phyloP scores from a whole-genome alignment of 2,888 invertebrate species.

The Mylabris sibirica region DNA sequence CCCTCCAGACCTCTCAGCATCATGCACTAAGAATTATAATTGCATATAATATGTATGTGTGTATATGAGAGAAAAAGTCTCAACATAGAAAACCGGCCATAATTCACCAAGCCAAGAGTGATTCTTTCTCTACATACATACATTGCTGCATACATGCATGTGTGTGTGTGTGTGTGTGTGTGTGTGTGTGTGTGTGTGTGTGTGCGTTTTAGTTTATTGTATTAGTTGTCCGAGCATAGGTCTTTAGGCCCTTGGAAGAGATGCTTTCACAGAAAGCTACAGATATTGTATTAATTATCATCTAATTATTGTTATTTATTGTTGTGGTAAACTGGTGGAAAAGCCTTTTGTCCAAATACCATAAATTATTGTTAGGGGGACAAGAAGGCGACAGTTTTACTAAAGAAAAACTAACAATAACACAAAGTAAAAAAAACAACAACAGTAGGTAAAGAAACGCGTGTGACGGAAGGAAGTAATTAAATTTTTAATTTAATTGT shows the following conservation, averaged over 20 bases:
- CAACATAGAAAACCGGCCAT: slow-evolving; percentile 47
- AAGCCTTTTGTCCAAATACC: slow-evolving; percentile 35
- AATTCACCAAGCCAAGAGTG: slow-evolving; percentile 47
- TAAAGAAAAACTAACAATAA: slow-evolving; percentile 10
- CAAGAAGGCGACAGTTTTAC: slow-evolving; percentile 22
- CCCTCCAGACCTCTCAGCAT: slow-evolving; percentile 55
- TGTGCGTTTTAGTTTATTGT: slow-evolving; percentile 21
- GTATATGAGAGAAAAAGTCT: slow-evolving; percentile 48
- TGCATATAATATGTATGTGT: slow-evolving; percentile 61
- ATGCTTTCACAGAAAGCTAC: slow-evolving; percentile 34
- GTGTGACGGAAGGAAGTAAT: slow-evolving; percentile 41
- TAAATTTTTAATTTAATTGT: slow-evolving; percentile 42
- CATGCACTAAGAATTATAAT: slow-evolving; percentile 61
- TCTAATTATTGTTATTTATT: slow-evolving; percentile 56
- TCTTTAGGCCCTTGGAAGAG: slow-evolving; percentile 23
- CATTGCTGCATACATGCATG: slow-evolving; percentile 12
- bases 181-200: not conserved
- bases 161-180: slow-evolving; percentile 14
- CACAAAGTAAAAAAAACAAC: not conserved
- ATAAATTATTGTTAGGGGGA: slow-evolving; percentile 36
- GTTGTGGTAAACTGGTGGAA: slow-evolving; percentile 43
- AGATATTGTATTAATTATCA: slow-evolving; percentile 57
- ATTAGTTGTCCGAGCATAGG: slow-evolving; percentile 19
- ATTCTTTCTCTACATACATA: slow-evolving; percentile 25
- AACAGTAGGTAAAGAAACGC: not conserved